phyloP scores from a whole-genome alignment of 2,113 vertebrate genomes.

The Odobenus rosmarus region DNA sequence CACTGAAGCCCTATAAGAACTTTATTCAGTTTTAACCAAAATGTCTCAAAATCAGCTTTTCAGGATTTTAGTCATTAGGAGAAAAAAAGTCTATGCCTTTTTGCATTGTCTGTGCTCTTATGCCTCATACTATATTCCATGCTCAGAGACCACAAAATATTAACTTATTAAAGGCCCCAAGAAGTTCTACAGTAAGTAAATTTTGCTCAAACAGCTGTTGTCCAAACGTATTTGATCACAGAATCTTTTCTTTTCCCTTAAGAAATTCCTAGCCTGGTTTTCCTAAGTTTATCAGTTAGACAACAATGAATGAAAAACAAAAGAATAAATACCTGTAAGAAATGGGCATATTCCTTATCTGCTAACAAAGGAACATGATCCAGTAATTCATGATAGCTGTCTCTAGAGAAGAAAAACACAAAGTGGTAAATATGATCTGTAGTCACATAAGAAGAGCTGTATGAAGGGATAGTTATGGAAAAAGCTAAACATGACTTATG shows the following conservation, averaged over 20 bases:
- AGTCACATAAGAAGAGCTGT: background rate
- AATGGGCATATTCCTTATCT: conserved; percentile 90
- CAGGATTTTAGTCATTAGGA: background rate
- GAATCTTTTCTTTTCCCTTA: background rate
- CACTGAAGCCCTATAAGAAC: background rate
- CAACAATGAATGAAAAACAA: background rate
- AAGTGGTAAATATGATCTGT: background rate
- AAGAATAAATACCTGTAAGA: conserved; percentile 88
- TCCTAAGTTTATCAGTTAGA: background rate
- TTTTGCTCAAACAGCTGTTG: background rate
- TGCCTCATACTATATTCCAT: background rate
- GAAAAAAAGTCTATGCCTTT: background rate
- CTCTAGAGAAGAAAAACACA: conserved; percentile 82
- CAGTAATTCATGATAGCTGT: conserved; percentile 91
- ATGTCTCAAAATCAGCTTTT: background rate
- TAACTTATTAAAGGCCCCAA: background rate
- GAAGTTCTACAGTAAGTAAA: background rate
- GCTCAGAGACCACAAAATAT: background rate
- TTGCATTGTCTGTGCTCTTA: background rate
- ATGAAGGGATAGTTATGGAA: background rate
- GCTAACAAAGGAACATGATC: conserved; percentile 91
- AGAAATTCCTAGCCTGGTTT: background rate
- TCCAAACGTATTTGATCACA: background rate
- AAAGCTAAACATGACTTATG: background rate
- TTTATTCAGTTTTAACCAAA: background rate